Evolutionary conservation across 2,113 vertebrate species (phyloP).

Genomic region (Poecilia latipinna): DNA sequence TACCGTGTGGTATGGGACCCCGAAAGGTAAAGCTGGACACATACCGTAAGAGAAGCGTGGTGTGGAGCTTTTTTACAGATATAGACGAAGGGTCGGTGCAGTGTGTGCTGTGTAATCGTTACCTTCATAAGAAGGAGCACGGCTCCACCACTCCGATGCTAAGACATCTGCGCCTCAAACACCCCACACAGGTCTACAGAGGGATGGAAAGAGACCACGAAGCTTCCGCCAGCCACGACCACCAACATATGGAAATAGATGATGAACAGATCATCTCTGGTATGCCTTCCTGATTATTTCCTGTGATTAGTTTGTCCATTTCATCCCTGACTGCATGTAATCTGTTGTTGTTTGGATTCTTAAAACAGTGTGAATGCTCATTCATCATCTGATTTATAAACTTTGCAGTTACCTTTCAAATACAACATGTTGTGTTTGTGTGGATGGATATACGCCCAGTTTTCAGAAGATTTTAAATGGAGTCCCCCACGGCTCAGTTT

Average conservation of each 20-base stretch:
- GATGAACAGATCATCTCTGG: slow-evolving; percentile 27
- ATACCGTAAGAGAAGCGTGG: slow-evolving; percentile 60
- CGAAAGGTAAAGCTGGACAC: slow-evolving; percentile 17
- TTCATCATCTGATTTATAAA: not conserved
- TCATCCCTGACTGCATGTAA: not conserved
- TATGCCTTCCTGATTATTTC: slow-evolving; percentile 5
- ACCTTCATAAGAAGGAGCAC: slow-evolving; percentile 34
- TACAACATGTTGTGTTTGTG: not conserved
- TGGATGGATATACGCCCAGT: not conserved
- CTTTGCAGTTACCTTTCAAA: not conserved
- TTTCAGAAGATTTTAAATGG: not conserved
- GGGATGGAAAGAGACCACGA: not conserved
- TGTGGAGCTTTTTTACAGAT: slow-evolving; percentile 65
- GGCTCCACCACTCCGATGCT: slow-evolving; percentile 69
- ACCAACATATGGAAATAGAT: not conserved
- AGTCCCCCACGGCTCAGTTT: not conserved
- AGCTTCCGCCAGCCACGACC: not conserved
- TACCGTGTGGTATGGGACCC: not conserved
- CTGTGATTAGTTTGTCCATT: not conserved
- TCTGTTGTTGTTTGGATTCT: not conserved
- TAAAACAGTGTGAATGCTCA: too few species aligned
- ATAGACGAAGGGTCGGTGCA: slow-evolving; percentile 44
- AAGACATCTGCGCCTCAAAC: slow-evolving; percentile 66
- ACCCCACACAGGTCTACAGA: slow-evolving; percentile 48
- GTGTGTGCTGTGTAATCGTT: slow-evolving; percentile 61